Conservation (phyloP, 2,113 vertebrate genomes). For the Ictalurus punctatus region DNA sequence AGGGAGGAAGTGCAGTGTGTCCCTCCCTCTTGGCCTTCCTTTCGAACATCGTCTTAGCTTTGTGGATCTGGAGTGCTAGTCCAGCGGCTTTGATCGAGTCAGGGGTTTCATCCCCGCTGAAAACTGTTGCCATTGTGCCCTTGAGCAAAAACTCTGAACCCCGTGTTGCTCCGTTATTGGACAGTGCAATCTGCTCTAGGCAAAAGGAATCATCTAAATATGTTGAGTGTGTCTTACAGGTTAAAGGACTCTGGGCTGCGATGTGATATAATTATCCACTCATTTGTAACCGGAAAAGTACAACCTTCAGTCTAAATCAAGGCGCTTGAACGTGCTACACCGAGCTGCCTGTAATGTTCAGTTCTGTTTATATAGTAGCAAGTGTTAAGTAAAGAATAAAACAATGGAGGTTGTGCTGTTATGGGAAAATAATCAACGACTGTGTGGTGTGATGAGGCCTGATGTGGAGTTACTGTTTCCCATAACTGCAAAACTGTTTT, state of each 20-base stretch:
- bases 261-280: not conserved
- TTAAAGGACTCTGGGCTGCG: not conserved
- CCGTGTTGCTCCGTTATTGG: not conserved
- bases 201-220: conserved; percentile 10
- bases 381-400: not conserved
- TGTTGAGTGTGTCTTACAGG: not conserved
- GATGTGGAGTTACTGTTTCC: not conserved
- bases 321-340: not conserved
- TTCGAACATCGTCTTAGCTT: not conserved
- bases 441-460: not conserved
- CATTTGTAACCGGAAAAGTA: not conserved
- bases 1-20: conserved; percentile 17
- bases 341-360: not conserved
- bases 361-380: not conserved
- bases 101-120: conserved; percentile 27
- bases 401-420: not conserved
- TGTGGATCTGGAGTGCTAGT: not conserved
- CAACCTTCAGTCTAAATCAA: not conserved
- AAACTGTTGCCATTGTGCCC: conserved; percentile 24
- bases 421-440: not conserved
- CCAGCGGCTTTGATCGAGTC: conserved; percentile 25
- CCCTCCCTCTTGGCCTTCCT: not conserved
- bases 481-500: not conserved
- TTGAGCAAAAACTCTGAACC: conserved; percentile 3
- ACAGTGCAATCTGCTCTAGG: not conserved